Evolutionary conservation across 2,113 vertebrate genomes (phyloP).

Genomic region (Hypocryptadius cinnamomeus): DNA sequence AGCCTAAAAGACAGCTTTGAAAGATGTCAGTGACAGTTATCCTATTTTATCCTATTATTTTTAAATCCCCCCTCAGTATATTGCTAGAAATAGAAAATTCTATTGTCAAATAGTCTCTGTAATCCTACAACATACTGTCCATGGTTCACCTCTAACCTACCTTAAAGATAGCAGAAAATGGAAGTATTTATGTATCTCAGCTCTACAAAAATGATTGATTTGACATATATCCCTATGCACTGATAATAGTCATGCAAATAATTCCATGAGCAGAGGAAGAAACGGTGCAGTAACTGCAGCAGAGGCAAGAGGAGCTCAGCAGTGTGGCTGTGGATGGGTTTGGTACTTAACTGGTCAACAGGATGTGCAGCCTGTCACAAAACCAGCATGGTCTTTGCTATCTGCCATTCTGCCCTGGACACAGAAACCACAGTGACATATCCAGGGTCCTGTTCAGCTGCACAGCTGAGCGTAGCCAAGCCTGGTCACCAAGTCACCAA

Average conservation of each 20-base stretch:
- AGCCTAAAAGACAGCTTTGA: not conserved
- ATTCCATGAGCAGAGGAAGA: not conserved
- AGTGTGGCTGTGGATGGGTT: not conserved
- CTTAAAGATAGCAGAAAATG: not conserved
- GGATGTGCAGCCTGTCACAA: not conserved
- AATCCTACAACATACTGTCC: slow-evolving; percentile 3
- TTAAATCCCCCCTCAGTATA: slow-evolving; percentile 7
- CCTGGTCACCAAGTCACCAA: not conserved
- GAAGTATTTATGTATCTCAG: not conserved
- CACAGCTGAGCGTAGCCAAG: not conserved
- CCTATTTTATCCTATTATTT: slow-evolving; percentile 47
- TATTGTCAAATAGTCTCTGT: not conserved
- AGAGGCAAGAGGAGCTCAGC: not conserved
- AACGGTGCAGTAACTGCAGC: not conserved
- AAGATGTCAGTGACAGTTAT: slow-evolving; percentile 25
- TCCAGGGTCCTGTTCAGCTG: not conserved
- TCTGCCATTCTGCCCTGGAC: not conserved
- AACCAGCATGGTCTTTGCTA: not conserved
- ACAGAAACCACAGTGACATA: not conserved
- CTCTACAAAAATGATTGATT: not conserved
- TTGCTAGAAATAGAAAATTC: slow-evolving; percentile 39
- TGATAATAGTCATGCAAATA: not conserved
- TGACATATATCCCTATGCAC: not conserved
- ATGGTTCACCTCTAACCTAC: slow-evolving; percentile 3
- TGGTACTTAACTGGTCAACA: not conserved